Conservation (phyloP, 2,888 invertebrate species). For the Polietes domitor region DNA sequence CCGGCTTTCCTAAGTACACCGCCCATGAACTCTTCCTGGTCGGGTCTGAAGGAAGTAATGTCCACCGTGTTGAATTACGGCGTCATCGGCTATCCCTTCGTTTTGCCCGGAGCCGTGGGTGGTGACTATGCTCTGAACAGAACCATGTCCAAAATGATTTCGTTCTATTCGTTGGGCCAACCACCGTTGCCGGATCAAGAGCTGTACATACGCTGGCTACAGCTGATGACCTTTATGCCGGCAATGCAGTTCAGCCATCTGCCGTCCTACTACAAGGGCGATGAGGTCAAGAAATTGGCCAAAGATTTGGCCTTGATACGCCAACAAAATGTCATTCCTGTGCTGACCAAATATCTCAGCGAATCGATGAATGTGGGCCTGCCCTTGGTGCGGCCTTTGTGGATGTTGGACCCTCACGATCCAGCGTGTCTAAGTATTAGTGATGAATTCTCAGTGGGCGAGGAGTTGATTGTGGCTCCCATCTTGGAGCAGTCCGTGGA, state of each 20-base stretch:
- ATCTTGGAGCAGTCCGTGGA: slow-evolving; percentile 87
- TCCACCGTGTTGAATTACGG: slow-evolving; percentile 94
- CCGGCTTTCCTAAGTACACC: slow-evolving; percentile 94
- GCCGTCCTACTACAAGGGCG: slow-evolving; percentile 93
- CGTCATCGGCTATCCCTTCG: slow-evolving; percentile 94
- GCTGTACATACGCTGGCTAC: slow-evolving; percentile 94
- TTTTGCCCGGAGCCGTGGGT: slow-evolving; percentile 96
- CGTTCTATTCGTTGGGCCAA: slow-evolving; percentile 83
- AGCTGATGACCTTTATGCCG: slow-evolving; percentile 94
- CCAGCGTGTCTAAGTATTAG: slow-evolving; percentile 87
- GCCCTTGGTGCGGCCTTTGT: slow-evolving; percentile 92
- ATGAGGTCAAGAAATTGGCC: slow-evolving; percentile 88
- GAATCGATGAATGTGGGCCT: slow-evolving; percentile 91
- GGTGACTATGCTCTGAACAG: slow-evolving; percentile 88
- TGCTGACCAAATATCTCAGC: slow-evolving; percentile 88
- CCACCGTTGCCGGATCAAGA: slow-evolving; percentile 88
- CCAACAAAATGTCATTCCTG: slow-evolving; percentile 88
- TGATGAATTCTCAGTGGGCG: slow-evolving; percentile 95
- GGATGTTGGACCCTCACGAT: slow-evolving; percentile 93
- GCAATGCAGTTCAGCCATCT: slow-evolving; percentile 94
- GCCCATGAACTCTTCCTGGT: slow-evolving; percentile 94
- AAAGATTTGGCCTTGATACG: slow-evolving; percentile 88
- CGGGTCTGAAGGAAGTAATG: slow-evolving; percentile 90
- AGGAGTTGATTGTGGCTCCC: slow-evolving; percentile 94
- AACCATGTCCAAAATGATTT: slow-evolving; percentile 79